Base-by-base conservation (phyloP, 1,140 invertebrate genomes). In the Dolichoris vasculosae region DNA sequence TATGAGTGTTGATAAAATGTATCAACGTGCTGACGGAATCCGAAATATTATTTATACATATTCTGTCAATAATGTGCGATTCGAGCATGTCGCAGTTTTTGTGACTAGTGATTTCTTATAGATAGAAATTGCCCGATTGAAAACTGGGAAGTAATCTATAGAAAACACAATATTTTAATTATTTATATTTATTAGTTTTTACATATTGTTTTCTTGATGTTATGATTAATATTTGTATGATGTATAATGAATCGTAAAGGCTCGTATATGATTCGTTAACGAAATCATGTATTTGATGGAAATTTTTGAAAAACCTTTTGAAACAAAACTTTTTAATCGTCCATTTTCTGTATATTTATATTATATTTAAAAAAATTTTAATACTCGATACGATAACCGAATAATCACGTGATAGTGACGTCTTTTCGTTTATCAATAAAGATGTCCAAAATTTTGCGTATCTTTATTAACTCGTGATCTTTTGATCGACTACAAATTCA, bases 111-210 rank as follows among this genome's bases (percentile, higher is more conserved):
- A 82, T 82, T 82, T 59, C 23, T 82, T 59, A 20, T 73, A 73
- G 32, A 71, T 82, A 6, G 71, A 71, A 55, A 23, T 64, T 35
- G 3, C 32, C 46, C 35, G 1, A 82, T 40, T 55, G 0, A 38
- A 59, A 73, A 59, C 32, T 75, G 32, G 13, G 23, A 82, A 82
- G 71, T 51, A 11, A 82, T 71, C n/a, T 75, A 75, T 20, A 79
- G 1, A 20, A 35, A 77, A 77, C n/a, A 77, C 30, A 78, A 67
- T 84, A 71, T 78, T 84, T 67, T 76, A 77, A 71, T 84, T 48
- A 67, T 78, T 77, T 84, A 84, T 84, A 71, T 71, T 79, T 84
- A 79, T 79, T 84, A 71, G 30, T 78, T 84, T 83, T 59, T 82
- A 40, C 35, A 69, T 84, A 78, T 67, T 77, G 13, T 77, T 83